Conservation (phyloP, 2,113 vertebrate species). For the Noctilio leporinus region DNA sequence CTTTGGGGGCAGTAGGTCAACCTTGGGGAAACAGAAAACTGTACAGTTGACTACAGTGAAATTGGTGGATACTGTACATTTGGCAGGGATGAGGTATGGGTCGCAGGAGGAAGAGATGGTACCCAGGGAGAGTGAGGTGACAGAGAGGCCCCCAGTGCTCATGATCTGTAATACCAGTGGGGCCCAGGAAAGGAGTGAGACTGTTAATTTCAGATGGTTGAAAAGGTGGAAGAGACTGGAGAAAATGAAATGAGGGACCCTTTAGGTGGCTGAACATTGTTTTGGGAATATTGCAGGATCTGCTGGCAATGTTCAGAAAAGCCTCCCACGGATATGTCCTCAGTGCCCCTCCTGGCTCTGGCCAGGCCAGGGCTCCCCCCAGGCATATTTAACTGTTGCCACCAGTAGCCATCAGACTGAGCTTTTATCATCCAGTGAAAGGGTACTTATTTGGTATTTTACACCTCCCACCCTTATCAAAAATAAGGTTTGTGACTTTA, state of each 20-base stretch:
- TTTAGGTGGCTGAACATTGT: background rate
- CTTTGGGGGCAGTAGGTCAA: background rate
- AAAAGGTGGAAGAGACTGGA: background rate
- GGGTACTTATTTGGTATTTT: background rate
- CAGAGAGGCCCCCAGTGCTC: background rate
- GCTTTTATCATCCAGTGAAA: background rate
- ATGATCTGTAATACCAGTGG: background rate
- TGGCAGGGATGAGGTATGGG: background rate
- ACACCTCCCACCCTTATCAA: background rate
- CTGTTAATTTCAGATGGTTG: background rate
- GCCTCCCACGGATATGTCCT: background rate
- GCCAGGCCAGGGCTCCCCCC: background rate
- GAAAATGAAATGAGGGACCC: background rate
- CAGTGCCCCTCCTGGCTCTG: background rate
- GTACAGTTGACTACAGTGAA: background rate
- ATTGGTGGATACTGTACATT: background rate
- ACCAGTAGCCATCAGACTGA: background rate
- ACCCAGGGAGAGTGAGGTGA: background rate
- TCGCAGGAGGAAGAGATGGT: background rate
- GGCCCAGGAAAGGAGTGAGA: background rate
- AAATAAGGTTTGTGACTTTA: slow-evolving; percentile 1
- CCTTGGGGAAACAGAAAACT: background rate
- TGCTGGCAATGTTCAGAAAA: background rate
- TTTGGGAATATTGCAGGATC: background rate
- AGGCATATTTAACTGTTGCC: background rate